A percentile compares a stretch with the other conserved stretches of the same genome.
Conservation (phyloP, 2,888 invertebrate species). For the Drosophila monieri region DNA sequence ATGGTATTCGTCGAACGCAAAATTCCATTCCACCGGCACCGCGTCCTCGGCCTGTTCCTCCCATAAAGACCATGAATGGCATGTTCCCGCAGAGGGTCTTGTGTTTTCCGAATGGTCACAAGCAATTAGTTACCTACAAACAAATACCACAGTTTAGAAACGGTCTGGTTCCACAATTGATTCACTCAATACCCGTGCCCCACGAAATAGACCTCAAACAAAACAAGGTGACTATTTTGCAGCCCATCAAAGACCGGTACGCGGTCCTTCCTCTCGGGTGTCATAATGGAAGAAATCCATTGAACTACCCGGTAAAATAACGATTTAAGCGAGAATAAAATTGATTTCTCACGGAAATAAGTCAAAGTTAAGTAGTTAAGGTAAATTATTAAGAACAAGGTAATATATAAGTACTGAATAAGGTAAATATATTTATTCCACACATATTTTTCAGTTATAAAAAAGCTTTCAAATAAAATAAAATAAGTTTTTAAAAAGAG, state of each 20-base stretch:
- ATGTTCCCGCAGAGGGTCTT: background rate
- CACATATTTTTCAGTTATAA: background rate
- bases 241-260: background rate
- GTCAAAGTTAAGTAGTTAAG: no score
- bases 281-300: background rate
- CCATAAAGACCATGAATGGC: background rate
- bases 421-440: background rate
- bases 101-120: background rate
- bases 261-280: background rate
- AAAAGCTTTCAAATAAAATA: background rate
- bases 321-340: background rate
- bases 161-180: background rate
- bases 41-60: background rate
- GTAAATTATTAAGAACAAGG: no score
- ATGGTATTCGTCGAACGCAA: background rate
- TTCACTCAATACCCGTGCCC: background rate
- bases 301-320: background rate
- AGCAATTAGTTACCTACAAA: background rate
- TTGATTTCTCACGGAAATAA: background rate
- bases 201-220: background rate
- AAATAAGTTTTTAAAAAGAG: background rate
- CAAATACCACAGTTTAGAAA: background rate
- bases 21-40: background rate
- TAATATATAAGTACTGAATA: background rate
- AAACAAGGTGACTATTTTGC: background rate